Base-by-base conservation (phyloP, 1,140 invertebrate species). In the Alviniconcha marisindica region DNA sequence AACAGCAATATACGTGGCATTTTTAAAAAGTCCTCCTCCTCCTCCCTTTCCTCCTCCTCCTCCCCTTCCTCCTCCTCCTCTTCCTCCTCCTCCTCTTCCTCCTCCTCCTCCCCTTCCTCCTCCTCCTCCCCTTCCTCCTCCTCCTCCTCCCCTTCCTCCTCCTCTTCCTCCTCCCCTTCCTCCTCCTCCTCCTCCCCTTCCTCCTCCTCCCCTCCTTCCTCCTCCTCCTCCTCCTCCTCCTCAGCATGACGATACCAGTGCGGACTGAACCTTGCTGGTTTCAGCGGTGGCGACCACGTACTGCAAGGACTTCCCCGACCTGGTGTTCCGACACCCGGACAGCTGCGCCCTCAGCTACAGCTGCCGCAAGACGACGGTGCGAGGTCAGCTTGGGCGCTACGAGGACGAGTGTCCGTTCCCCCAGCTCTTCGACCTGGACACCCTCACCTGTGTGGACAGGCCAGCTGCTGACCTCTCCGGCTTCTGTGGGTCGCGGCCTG, bases 391-490 rank as follows among this genome's bases (percentile, higher is more conserved):
- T 1, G 84, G 83, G 0, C 84, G 73, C 60, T 91, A 87, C 77
- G 86, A 89, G 60, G 83, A 82, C 24, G 90, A 91, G 81, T 90
- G 89, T 60, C 81, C 84, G 0, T 88, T 88, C 80, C 87, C 88
- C 5, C 79, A 88, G 33, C 84, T 90, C n/a, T 88, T 88, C 56
- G 87, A 88, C 77, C 82, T 79, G 36, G 83, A 54, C 28, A 86
- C 84, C 10, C 86, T 81, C 28, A 84, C 83, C 4, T 90, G 89
- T 81, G 81, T 87, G 33, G 69, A 84, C 10, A 86, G 86, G 66
- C 79, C 82, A 31, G 36, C 48, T 24, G 77, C 83, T 21, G 60
- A 40, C 14, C 86, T 78, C 5, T 18, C 54, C 21, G 48, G 86
- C 18, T 38, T 82, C 4, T 90, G 89, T 83, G 87, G 88, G 42